Conservation (phyloP, 2,113 vertebrate species). For the Oreamnos americanus region DNA sequence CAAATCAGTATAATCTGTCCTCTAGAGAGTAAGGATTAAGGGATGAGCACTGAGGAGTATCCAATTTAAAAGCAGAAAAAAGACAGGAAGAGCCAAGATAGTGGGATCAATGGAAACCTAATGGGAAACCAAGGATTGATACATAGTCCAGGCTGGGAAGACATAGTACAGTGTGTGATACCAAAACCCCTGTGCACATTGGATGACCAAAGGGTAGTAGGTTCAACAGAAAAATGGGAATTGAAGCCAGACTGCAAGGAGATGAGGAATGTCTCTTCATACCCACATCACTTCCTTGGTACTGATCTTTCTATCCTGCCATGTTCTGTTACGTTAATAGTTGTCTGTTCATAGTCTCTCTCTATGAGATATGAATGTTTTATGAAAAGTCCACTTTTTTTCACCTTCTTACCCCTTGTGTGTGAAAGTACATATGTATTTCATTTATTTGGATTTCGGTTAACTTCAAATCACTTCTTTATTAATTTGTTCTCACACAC, state of each 20-base stretch:
- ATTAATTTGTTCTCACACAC: neutral
- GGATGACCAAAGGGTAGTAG: neutral
- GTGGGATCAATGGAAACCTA: neutral
- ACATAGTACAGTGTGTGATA: neutral
- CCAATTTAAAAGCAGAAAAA: neutral
- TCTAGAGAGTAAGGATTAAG: neutral
- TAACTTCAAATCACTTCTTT: neutral
- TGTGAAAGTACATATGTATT: neutral
- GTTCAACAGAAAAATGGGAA: neutral
- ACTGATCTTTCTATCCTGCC: neutral
- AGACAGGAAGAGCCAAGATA: neutral
- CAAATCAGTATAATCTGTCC: neutral
- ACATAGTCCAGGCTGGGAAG: neutral
- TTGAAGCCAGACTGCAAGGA: neutral
- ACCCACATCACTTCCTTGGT: neutral
- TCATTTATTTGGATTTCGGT: neutral
- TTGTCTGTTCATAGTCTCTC: neutral
- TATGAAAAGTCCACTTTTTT: neutral
- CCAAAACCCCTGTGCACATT: neutral
- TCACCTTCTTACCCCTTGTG: neutral
- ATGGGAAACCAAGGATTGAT: neutral
- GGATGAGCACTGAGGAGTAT: neutral
- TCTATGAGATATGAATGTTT: neutral
- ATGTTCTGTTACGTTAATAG: neutral
- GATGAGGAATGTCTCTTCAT: neutral